phyloP scores from a whole-genome alignment of 2,888 invertebrate species.

The Cheilosia urbana region DNA sequence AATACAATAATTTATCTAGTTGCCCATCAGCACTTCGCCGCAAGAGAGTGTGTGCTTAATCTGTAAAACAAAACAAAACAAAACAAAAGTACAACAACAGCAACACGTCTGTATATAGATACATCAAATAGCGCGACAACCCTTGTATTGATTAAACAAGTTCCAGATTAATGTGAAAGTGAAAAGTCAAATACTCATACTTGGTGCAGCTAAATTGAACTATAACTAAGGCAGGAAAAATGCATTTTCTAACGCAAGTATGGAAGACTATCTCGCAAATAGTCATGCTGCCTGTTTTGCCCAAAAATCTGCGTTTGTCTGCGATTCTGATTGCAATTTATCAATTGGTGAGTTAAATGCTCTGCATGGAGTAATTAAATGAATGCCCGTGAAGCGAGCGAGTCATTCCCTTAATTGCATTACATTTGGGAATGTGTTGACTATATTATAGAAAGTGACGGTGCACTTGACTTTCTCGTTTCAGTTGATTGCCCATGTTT shows the following conservation, averaged over 20 bases:
- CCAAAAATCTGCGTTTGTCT: conserved; percentile 82
- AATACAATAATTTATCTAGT: conserved; percentile 42
- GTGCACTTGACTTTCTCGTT: conserved; percentile 27
- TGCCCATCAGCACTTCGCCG: conserved; percentile 56
- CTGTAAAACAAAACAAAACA: conserved; percentile 29
- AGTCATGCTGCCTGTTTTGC: conserved; percentile 80
- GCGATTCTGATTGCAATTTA: conserved; percentile 82
- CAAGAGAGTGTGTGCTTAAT: conserved; percentile 11
- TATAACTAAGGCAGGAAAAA: conserved; percentile 3
- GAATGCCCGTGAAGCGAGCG: background rate
- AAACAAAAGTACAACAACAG: conserved; percentile 32
- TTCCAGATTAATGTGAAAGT: conserved; percentile 64
- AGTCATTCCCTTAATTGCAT: conserved; percentile 49
- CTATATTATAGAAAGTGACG: conserved; percentile 17
- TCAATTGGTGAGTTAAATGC: conserved; percentile 81
- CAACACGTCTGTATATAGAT: conserved; percentile 44
- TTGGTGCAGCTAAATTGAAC: conserved; percentile 36
- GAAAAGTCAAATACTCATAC: conserved; percentile 49
- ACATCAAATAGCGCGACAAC: conserved; percentile 53
- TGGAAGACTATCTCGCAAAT: conserved; percentile 78
- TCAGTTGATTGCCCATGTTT: conserved; percentile 82
- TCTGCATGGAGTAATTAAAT: conserved; percentile 3
- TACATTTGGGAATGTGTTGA: conserved; percentile 16
- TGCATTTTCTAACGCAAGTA: conserved; percentile 73
- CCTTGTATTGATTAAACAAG: conserved; percentile 71